A percentile compares a stretch with the other conserved stretches of the same genome.
Evolutionary conservation across 1,140 invertebrate species (phyloP).

Genomic region (Dendrolimus kikuchii): DNA sequence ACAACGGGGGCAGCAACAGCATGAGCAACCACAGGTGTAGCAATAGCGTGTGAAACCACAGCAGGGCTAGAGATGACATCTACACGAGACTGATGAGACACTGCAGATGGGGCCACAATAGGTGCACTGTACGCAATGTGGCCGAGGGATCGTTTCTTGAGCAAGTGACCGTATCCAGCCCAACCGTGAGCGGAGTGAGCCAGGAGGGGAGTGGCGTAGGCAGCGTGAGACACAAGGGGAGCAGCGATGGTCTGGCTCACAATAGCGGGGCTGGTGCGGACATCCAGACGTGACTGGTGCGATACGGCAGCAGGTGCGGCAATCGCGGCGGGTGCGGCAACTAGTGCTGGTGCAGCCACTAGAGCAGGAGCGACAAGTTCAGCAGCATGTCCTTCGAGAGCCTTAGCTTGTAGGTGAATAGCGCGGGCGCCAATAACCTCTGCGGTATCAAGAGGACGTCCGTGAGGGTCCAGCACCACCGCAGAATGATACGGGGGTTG

Average conservation of each 20-base stretch:
- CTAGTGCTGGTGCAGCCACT: constrained; percentile 9
- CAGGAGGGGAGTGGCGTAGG: constrained; percentile 15
- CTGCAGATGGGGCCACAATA: constrained; percentile 32
- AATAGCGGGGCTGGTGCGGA: constrained; percentile 22
- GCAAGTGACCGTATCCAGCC: constrained; percentile 34
- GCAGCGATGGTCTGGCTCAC: constrained; percentile 19
- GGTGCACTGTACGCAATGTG: constrained; percentile 34
- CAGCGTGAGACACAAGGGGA: constrained; percentile 22
- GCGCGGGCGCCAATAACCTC: constrained; percentile 67
- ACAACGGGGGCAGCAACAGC: constrained; percentile 10
- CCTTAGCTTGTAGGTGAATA: constrained; percentile 58
- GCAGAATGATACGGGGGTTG: constrained; percentile 39
- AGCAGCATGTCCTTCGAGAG: constrained; percentile 38
- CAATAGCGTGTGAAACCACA: constrained; percentile 38
- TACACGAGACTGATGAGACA: constrained; percentile 58
- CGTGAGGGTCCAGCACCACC: constrained; percentile 43
- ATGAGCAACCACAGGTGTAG: constrained; percentile 31
- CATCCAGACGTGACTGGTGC: constrained; percentile 25
- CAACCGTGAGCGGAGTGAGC: constrained; percentile 25
- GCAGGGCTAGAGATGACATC: constrained; percentile 55
- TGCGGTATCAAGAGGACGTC: constrained; percentile 59
- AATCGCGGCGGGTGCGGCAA: constrained; percentile 30
- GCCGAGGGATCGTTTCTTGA: constrained; percentile 46
- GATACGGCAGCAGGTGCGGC: constrained; percentile 30
- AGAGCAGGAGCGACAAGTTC: constrained; percentile 25